phyloP scores from a whole-genome alignment of 2,797 vertebrate species.

The Sylvilagus floridanus region DNA sequence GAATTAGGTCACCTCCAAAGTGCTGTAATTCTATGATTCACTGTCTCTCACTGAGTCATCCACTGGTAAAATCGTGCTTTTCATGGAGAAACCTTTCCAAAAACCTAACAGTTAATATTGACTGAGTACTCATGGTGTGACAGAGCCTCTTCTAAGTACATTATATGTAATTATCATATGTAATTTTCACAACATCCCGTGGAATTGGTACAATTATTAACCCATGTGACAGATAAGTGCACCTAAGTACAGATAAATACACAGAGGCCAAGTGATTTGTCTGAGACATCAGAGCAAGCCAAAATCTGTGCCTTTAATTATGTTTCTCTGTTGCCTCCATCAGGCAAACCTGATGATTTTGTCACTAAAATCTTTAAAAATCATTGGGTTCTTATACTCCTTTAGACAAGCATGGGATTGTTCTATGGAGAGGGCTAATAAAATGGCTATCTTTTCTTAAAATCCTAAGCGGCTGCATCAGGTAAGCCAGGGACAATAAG shows the following conservation, averaged over 20 bases:
- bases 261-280: not conserved
- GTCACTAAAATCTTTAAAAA: not conserved
- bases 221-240: not conserved
- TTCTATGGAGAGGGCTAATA: not conserved
- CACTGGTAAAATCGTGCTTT: not conserved
- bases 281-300: not conserved
- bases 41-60: not conserved
- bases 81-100: not conserved
- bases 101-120: not conserved
- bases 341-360: not conserved
- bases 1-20: conserved; percentile 17
- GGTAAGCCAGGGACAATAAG: not conserved
- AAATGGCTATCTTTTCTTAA: not conserved
- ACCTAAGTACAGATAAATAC: not conserved
- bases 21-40: conserved; percentile 14
- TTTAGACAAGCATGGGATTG: not conserved
- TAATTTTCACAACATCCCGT: not conserved
- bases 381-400: not conserved
- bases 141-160: not conserved
- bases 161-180: not conserved
- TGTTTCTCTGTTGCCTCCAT: not conserved
- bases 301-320: not conserved
- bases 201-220: not conserved
- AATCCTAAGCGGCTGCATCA: not conserved
- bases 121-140: not conserved